Evolutionary conservation across 1,140 invertebrate genomes (phyloP), one percentile per base, ranked within the genome.

Genomic region (Dendroctonus ponderosae): DNA sequence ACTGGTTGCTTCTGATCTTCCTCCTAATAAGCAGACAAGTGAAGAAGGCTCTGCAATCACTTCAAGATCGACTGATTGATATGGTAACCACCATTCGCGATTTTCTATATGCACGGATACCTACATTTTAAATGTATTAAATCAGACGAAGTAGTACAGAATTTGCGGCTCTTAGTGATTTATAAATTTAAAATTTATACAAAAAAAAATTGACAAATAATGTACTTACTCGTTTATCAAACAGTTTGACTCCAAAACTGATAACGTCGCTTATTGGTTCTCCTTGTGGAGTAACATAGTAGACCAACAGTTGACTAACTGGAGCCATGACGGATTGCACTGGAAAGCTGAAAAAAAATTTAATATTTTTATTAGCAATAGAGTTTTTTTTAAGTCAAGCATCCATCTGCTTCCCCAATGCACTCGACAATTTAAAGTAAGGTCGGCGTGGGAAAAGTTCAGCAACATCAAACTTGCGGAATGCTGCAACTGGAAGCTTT

Each of bases 311-410:
- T 71, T 88, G 86, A 50, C 87, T 89, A 0, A 88, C 80, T 0
- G 89, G 88, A 2, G 88, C 87, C 89, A 90, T 90, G 54, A 85
- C 84, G n/a, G 88, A 82, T 59, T 84, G 83, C 60, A 88, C 84
- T 0, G 79, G 80, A 75, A 87, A 87, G 70, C 86, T 87, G 81
- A 3, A 75, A 77, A 53, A 26, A 26, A 26, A 26, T 2, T 26
- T 26, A 26, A 26, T 26, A 26, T 26, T 26, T 26, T 2, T 26
- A 26, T 26, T 26, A 26, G 26, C 26, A 26, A 26, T 26, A 26
- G 26, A 26, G 26, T 26, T 26, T 26, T 26, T 26, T 26, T 26
- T 26, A 2, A 26, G 26, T 26, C 1, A 26, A 26, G 26, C 26
- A 26, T 26, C 26, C 26, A 26, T 26, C 26, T 26, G 26, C 26